A percentile compares a stretch with the other conserved stretches of the same genome.
Evolutionary conservation across 53 echinoderm and acorn worm genomes (phyloP).

Genomic region (Hippasteria phrygiana): DNA sequence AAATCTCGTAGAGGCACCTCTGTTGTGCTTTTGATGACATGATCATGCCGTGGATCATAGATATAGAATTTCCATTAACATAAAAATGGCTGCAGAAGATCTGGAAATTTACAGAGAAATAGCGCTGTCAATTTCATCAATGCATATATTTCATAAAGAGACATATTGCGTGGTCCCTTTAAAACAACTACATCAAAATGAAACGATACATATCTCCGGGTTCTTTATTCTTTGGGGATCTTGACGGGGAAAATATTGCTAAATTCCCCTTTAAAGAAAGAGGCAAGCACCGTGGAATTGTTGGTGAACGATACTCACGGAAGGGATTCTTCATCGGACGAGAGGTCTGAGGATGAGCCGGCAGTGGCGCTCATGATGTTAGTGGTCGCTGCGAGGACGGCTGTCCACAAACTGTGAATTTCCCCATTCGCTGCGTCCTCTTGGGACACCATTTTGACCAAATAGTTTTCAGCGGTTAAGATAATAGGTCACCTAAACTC

Average conservation of each 20-base stretch:
- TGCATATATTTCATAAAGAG: no score
- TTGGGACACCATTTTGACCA: conserved; percentile 8
- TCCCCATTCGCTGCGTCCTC: not conserved
- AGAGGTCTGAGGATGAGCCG: not conserved
- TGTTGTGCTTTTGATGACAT: no score
- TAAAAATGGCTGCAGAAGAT: no score
- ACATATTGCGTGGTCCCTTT: no score
- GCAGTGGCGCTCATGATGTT: conserved; percentile 15
- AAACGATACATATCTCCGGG: no score
- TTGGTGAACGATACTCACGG: not conserved
- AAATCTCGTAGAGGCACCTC: no score
- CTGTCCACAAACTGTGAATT: not conserved
- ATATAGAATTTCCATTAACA: no score
- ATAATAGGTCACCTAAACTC: not conserved
- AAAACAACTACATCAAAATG: no score
- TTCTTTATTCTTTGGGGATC: not conserved
- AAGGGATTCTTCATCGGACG: not conserved
- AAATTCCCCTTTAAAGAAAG: not conserved
- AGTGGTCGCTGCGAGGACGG: not conserved
- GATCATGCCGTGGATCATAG: no score
- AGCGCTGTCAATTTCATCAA: no score
- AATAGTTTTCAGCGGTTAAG: not conserved
- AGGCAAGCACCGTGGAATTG: not conserved
- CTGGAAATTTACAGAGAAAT: no score
- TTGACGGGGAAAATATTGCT: not conserved